phyloP scores from a whole-genome alignment of 64 coral and sea anemone genomes.

The Pachyseris speciosa region DNA sequence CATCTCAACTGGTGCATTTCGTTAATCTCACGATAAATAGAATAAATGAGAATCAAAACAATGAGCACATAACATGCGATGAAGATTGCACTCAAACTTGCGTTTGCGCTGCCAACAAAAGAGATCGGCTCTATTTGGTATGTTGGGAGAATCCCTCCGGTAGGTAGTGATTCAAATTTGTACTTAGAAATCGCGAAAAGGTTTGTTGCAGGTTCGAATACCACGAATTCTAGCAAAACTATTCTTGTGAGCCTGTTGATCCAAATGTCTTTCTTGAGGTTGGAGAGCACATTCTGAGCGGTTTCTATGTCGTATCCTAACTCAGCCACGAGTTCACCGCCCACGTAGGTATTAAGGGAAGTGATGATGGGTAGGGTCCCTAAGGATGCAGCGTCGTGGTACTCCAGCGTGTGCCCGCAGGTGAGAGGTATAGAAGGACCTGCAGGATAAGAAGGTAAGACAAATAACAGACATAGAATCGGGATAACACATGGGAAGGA shows the following conservation, averaged over 20 bases:
- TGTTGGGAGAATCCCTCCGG: conserved; percentile 38
- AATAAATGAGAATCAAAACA: conserved; percentile 44
- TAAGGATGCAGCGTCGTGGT: too few relatives aligned
- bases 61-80: conserved; percentile 61
- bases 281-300: not conserved
- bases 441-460: too few relatives aligned
- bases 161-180: conserved; percentile 59
- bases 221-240: conserved; percentile 45
- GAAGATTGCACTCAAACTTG: conserved; percentile 12
- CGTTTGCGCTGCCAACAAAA: conserved; percentile 37
- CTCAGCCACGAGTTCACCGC: conserved; percentile 44
- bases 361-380: too few relatives aligned
- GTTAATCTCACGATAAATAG: conserved; percentile 32
- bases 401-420: too few relatives aligned
- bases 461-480: too few relatives aligned
- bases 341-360: conserved; percentile 25
- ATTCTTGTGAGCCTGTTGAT: conserved; percentile 27
- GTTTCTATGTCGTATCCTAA: conserved; percentile 56
- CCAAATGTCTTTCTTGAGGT: conserved; percentile 33
- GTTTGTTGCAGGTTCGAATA: conserved; percentile 15
- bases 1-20: not conserved
- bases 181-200: conserved; percentile 29
- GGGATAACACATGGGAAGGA: too few relatives aligned
- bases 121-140: conserved; percentile 42
- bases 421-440: too few relatives aligned